A percentile compares a stretch with the other conserved stretches of the same genome.
Evolutionary conservation across 2,113 vertebrate species (phyloP).

Genomic region (Genyomyrus donnyi): DNA sequence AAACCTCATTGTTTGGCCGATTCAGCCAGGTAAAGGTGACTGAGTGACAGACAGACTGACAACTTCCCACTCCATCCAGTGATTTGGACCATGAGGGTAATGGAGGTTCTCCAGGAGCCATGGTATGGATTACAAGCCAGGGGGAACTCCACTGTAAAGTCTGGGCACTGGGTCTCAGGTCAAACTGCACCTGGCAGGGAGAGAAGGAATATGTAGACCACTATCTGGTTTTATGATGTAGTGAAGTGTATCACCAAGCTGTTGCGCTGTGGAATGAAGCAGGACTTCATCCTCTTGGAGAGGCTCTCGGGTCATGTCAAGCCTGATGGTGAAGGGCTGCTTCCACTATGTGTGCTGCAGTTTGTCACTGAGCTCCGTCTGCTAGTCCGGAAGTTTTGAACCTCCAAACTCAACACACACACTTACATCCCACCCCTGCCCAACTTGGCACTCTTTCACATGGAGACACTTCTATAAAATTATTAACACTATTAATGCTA

Average conservation of each 20-base stretch:
- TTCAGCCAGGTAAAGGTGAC: not conserved
- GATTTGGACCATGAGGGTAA: not conserved
- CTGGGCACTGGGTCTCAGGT: not conserved
- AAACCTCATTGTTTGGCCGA: not conserved
- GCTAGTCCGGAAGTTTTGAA: constrained; percentile 33
- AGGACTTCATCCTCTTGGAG: not conserved
- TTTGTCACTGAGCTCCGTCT: constrained; percentile 25
- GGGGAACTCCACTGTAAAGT: constrained; percentile 31
- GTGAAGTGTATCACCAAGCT: not conserved
- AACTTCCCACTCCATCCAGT: not conserved
- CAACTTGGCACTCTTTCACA: not conserved
- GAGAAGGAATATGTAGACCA: not conserved
- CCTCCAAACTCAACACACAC: constrained; percentile 26
- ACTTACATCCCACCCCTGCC: not conserved
- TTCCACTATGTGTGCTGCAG: constrained; percentile 42
- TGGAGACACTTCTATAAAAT: not conserved
- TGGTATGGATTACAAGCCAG: fast-evolving
- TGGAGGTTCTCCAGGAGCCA: constrained; percentile 33
- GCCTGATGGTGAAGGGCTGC: constrained; percentile 34
- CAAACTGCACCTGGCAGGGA: constrained; percentile 31
- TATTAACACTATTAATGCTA: not conserved
- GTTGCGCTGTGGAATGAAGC: not conserved
- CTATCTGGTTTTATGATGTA: not conserved
- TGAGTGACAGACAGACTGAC: no score
- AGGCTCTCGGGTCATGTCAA: constrained; percentile 32